Evolutionary conservation across 2,797 vertebrate species (phyloP), one percentile per base, ranked within the genome.

Genomic region (Babyrousa celebensis): DNA sequence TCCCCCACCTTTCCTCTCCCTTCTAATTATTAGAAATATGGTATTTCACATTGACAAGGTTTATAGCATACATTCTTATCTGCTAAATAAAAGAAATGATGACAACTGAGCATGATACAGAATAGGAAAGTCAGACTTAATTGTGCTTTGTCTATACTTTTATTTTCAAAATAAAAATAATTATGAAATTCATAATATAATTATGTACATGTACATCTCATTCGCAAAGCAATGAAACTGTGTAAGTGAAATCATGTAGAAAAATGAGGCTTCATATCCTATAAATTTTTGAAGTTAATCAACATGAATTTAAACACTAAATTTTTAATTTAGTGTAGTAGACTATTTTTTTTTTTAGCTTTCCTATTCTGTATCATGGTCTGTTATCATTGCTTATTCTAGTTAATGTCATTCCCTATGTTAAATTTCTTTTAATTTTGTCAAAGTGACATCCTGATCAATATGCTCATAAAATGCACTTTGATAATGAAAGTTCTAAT

Each of bases 401-500:
- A 88, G 18, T 7, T 58, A 23, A 36, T 36, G 5, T 25, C 14
- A 62, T 91, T 79, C 9, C 1, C 4, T 71, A 6, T n/a, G 21
- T 29, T 91, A 67, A 91, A 77, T 75, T 36, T 72, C 58, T 68
- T 88, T 65, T 67, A 75, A 71, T 85, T 93, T 84, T 87, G 4
- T 52, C 56, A 21, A 79, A 65, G 60, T 12, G 72, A 82, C 8
- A 83, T 67, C 23, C 23, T 67, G 12, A 63, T 68, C 36, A 95
- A 77, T 65, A 86, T 27, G 21, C 86, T 90, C 78, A 54, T 72
- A 84, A 92, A 54, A 1, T 25, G 0, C 48, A 25, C 21, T 87
- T 70, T 85, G 18, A 60, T 29, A 54, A 60, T 83, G 32, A 77
- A 74, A 32, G 21, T 11, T 43, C 17, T 60, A 95, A 87, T 0